Conservation (phyloP, 2,113 vertebrate species). For the Leptobrachium ailaonicum region DNA sequence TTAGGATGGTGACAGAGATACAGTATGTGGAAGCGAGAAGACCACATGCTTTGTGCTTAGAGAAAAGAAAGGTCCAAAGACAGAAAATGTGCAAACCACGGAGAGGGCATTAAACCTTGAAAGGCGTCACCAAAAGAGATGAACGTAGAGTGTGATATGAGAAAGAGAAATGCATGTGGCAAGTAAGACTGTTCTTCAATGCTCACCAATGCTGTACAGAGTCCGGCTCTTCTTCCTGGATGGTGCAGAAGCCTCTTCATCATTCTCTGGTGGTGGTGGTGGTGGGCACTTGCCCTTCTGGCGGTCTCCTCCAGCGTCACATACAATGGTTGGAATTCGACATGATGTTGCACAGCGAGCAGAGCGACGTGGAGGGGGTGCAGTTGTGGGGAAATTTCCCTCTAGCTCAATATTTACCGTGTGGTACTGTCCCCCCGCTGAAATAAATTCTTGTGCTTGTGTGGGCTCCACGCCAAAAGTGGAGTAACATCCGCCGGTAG, state of each 20-base stretch:
- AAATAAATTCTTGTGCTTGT: conserved; percentile 70
- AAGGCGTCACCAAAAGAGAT: too few species aligned
- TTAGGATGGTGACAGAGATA: too few species aligned
- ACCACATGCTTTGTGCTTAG: not conserved
- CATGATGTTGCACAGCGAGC: conserved; percentile 59
- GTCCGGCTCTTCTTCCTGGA: conserved; percentile 87
- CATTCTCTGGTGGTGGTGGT: conserved; percentile 3
- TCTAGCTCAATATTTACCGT: conserved; percentile 62
- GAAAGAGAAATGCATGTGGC: not conserved
- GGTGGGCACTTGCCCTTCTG: conserved; percentile 52
- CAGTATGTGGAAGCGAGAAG: too few species aligned
- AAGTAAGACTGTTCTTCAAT: not conserved
- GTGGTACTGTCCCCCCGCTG: conserved; percentile 53
- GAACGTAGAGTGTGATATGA: not conserved
- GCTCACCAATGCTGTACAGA: conserved; percentile 81
- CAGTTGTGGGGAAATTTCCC: conserved; percentile 55
- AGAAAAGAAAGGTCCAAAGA: not conserved
- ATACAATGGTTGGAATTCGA: conserved; percentile 6
- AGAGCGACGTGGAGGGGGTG: conserved; percentile 49
- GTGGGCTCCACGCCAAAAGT: conserved; percentile 75
- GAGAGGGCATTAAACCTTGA: too few species aligned
- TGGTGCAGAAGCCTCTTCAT: conserved; percentile 51
- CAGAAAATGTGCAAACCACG: too few species aligned
- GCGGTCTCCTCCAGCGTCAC: conserved; percentile 45
- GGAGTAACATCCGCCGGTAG: conserved; percentile 7